A percentile compares a stretch with the other conserved stretches of the same genome.
phyloP scores from a whole-genome alignment of 2,113 vertebrate species.

The Protomyctophum bolini region DNA sequence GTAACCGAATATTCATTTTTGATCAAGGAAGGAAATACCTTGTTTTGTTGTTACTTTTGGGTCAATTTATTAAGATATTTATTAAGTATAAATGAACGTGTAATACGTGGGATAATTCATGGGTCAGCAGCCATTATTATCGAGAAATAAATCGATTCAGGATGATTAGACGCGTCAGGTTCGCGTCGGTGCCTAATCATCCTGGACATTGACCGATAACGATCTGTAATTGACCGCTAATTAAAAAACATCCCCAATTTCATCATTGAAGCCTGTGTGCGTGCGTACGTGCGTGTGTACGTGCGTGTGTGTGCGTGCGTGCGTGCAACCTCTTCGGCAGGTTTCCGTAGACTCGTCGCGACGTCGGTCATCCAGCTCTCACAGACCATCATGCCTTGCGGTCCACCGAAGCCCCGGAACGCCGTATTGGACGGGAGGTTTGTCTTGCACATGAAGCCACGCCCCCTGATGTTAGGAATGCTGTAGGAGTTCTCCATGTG shows the following conservation, averaged over 20 bases:
- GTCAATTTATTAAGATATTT: no score
- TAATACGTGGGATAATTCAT: no score
- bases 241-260: background rate
- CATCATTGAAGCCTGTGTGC: background rate
- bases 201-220: no score
- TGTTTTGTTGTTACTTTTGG: no score
- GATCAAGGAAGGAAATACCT: no score
- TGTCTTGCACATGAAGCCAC: slow-evolving; percentile 88
- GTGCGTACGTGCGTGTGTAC: background rate
- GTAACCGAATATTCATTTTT: no score
- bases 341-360: slow-evolving; percentile 79
- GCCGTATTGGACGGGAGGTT: slow-evolving; percentile 95
- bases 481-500: slow-evolving; percentile 96
- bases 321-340: slow-evolving; percentile 84
- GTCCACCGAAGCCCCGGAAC: slow-evolving; percentile 94
- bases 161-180: no score
- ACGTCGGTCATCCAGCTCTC: slow-evolving; percentile 91
- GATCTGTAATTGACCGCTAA: no score
- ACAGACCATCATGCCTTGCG: slow-evolving; percentile 91
- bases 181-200: no score
- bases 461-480: slow-evolving; percentile 85
- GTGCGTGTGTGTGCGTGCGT: background rate
- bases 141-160: no score
- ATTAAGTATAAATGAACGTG: no score
- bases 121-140: no score